Percentiles rank a stretch among this genome's conserved stretches.
Conservation (phyloP, 2,113 vertebrate genomes). For the Papio anubis region DNA sequence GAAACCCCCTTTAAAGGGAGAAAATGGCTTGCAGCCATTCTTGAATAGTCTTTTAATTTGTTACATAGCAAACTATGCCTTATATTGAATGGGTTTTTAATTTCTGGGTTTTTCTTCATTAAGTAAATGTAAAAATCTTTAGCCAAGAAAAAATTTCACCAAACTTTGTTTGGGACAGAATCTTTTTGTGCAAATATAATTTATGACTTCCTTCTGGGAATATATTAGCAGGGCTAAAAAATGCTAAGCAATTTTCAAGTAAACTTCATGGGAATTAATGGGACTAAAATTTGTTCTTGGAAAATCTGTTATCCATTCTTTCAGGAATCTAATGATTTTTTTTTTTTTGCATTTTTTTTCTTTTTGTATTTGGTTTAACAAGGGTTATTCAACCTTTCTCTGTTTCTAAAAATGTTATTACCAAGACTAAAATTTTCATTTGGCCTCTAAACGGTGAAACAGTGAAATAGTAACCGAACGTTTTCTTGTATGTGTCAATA, state of each 20-base stretch:
- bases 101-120: background rate
- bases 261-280: background rate
- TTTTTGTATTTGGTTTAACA: background rate
- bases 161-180: background rate
- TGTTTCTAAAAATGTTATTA: conserved; percentile 31
- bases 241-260: background rate
- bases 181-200: background rate
- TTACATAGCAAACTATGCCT: background rate
- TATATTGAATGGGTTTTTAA: background rate
- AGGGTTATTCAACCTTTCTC: background rate
- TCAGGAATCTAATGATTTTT: background rate
- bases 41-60: background rate
- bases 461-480: background rate
- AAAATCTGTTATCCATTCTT: background rate
- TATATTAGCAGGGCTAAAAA: conserved; percentile 7
- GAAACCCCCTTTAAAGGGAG: background rate
- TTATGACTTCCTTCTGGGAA: background rate
- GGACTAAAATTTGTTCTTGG: background rate
- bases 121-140: background rate
- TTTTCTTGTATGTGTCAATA: background rate
- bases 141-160: background rate
- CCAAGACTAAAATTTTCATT: background rate
- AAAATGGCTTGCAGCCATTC: background rate
- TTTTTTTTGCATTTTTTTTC: background rate
- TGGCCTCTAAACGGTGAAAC: background rate